Evolutionary conservation across 2,888 invertebrate species (phyloP).

Genomic region (Julus scanicus): DNA sequence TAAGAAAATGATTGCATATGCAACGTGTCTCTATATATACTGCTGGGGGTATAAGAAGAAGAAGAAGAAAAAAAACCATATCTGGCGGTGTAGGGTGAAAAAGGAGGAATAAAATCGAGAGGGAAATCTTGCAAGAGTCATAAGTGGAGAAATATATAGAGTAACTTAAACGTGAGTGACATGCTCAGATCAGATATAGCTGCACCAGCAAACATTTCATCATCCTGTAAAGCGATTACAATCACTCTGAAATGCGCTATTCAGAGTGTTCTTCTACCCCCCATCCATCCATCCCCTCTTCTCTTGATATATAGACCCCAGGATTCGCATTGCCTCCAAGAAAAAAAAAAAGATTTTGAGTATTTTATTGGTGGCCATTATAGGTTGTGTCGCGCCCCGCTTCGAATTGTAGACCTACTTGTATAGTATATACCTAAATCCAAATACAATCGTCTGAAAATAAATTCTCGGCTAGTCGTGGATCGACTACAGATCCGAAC

Average conservation of each 20-base stretch:
- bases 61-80: background rate
- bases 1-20: slow-evolving; percentile 48
- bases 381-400: slow-evolving; percentile 30
- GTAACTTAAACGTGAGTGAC: slow-evolving; percentile 51
- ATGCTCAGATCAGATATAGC: slow-evolving; percentile 47
- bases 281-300: background rate
- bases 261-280: slow-evolving; percentile 11
- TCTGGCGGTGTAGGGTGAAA: slow-evolving; percentile 30
- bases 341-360: slow-evolving; percentile 23
- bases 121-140: slow-evolving; percentile 40
- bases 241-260: slow-evolving; percentile 47
- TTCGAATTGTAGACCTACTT: background rate
- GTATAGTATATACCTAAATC: slow-evolving; percentile 47
- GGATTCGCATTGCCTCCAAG: slow-evolving; percentile 2
- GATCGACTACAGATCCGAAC: slow-evolving; percentile 36
- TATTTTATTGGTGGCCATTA: slow-evolving; percentile 45
- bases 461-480: slow-evolving; percentile 38
- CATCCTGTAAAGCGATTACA: slow-evolving; percentile 49
- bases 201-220: slow-evolving; percentile 51
- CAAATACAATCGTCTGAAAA: slow-evolving; percentile 40
- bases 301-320: slow-evolving; percentile 31
- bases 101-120: slow-evolving; percentile 5
- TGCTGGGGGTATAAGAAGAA: background rate
- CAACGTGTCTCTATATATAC: background rate
- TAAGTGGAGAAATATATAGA: slow-evolving; percentile 50